Evolutionary conservation across 2,888 invertebrate genomes (phyloP), one percentile per base, ranked within the genome.

Genomic region (Lasius fuliginosus): DNA sequence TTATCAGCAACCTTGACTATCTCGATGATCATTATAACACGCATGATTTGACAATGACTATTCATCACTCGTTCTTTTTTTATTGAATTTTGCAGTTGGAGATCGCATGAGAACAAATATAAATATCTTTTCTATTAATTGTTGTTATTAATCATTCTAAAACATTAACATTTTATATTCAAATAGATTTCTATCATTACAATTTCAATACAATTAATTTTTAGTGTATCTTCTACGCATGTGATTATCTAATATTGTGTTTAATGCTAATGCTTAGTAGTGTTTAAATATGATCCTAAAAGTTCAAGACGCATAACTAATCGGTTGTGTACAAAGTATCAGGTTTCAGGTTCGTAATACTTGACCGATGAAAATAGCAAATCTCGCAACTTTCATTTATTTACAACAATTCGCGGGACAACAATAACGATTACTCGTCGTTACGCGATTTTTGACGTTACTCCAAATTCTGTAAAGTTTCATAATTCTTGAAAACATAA

Each of bases 361-460:
- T 42, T 11, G 3, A 11, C 12, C 0, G 3, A 36, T 8, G 9
- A 42, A 27, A 18, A 12, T 42, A 42, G 30, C n/a, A 42, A 30
- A 65, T 30, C 53, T 75, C 8, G 30, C 30, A 46, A 60, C n/a
- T 46, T 33, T 36, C 65, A 68, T 36, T 68, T 46, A 64, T 46
- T 46, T 76, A 68, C 27, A 36, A 53, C 15, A 81, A 75, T 69
- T 73, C 46, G 36, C 12, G 42, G 56, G 64, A 53, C 77, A 46
- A n/a, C 12, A 18, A 36, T 65, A 76, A 75, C n/a, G 6, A 64
- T 64, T 46, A 81, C 67, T 83, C 71, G 68, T 53, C 33, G 67
- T 82, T 74, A 79, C 36, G 56, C 33, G 30, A 46, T 68, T 71
- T 67, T 88, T 77, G 85, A 88, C 60, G 15, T 74, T 69, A 67